Base-by-base conservation (phyloP, 2,797 vertebrate species). In the Hybognathus amarus region DNA sequence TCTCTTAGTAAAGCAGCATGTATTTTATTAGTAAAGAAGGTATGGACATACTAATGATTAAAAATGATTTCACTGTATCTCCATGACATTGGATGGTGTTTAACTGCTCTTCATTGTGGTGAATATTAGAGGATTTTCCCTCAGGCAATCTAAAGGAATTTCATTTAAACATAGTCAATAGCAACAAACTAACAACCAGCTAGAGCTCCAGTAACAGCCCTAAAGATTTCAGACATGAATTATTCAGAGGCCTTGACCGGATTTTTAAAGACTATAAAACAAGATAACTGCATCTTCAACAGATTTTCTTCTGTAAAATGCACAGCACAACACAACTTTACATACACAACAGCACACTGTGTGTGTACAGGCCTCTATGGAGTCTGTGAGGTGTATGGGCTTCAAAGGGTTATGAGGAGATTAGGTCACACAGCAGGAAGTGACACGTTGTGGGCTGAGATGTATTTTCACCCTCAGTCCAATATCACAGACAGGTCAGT, bases 121-220 rank as follows among this genome's bases (percentile, higher is more conserved):
- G 64, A 74, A 85, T 87, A 86, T 86, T 85, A 86, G 75, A 88
- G 50, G 81, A 87, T 76, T 80, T 64, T 76, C 68, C 80, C 67
- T 66, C 61, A 85, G 86, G 80, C 86, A 68, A 74, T 86, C 75
- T 85, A 82, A 78, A 86, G 73, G 56, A 88, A 81, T 79, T 85
- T 83, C 67, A 87, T 88, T 88, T 88, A 78, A 80, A 82, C 61
- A 79, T 33, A 86, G 81, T 82, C 86, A 82, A 87, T 83, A 85
- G 67, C 71, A 86, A 85, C 81, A 86, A 82, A 84, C 82, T 86
- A 86, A 67, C 79, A 77, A 71, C 56, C 79, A 59, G 40, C 79
- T 59, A 75, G 56, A 66, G 78, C 64, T 76, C 68, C 66, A 69
- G 56, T 74, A 80, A 77, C 85, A 84, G 69, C 70, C 56, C 63